These are phyloP conservation scores for Pseudochaenichthys georgianus DNA, from an alignment of 2,797 vertebrate genomes.

Conservation along the genomic window DNA sequence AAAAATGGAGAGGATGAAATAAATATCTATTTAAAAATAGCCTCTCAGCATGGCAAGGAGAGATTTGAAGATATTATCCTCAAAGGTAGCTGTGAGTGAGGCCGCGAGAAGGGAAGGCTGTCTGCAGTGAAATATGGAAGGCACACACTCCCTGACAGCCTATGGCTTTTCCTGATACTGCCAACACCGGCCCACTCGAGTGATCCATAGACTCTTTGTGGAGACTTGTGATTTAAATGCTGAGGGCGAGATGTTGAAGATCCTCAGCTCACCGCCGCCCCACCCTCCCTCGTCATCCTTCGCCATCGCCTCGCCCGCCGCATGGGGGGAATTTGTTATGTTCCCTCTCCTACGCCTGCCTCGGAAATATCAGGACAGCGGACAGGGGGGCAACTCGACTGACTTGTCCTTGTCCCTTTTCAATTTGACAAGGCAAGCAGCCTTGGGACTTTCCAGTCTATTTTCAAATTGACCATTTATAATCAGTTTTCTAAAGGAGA, in stretches of 20 bases:
- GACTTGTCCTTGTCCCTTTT: conserved; percentile 86
- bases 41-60: conserved; percentile 83
- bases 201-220: conserved; percentile 88
- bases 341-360: conserved; percentile 70
- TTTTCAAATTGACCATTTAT: conserved; percentile 90
- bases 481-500: conserved; percentile 86
- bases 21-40: conserved; percentile 88
- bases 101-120: conserved; percentile 81
- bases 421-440: conserved; percentile 86
- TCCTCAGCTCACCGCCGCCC: conserved; percentile 72
- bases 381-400: conserved; percentile 74
- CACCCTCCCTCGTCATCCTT: conserved; percentile 69
- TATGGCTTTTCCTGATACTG: conserved; percentile 88
- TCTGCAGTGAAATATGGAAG: conserved; percentile 89
- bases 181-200: conserved; percentile 86
- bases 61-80: conserved; percentile 90
- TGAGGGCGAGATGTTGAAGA: conserved; percentile 88
- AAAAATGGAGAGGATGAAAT: conserved; percentile 81
- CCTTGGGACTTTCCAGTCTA: conserved; percentile 86
- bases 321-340: conserved; percentile 82
- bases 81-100: conserved; percentile 87
- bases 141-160: conserved; percentile 86
- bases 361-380: conserved; percentile 71
- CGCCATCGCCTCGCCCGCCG: conserved; percentile 66
- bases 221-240: conserved; percentile 88